phyloP scores from a whole-genome alignment of 2,113 vertebrate species.

The Engraulis encrasicolus region DNA sequence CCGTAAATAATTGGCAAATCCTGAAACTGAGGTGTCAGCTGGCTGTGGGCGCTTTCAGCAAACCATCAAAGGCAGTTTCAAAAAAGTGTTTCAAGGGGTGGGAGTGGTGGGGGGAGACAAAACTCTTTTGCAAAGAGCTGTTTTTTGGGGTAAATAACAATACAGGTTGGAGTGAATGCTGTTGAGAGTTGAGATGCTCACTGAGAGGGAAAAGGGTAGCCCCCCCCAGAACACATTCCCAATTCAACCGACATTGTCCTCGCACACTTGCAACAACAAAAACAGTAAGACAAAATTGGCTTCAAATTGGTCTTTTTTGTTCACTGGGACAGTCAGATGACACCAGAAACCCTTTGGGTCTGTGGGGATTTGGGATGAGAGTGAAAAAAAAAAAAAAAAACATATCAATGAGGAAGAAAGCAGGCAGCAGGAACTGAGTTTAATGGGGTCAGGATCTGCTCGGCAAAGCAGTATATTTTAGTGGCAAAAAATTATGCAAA shows the following conservation, averaged over 20 bases:
- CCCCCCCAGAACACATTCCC: background rate
- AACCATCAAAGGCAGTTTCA: constrained; percentile 26
- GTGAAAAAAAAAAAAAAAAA: too few relatives aligned
- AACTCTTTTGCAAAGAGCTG: background rate
- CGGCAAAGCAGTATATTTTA: background rate
- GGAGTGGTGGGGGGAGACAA: constrained; percentile 19
- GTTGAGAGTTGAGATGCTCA: background rate
- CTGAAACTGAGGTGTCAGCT: constrained; percentile 27
- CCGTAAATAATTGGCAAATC: constrained; percentile 30
- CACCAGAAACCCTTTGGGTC: background rate
- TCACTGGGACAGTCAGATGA: background rate
- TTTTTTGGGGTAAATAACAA: background rate
- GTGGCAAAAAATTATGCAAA: constrained; percentile 13
- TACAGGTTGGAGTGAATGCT: background rate
- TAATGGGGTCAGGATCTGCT: constrained; percentile 2
- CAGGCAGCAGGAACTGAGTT: background rate
- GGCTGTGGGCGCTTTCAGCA: background rate
- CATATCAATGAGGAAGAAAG: too few relatives aligned
- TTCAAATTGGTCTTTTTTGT: background rate
- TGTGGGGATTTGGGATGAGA: too few relatives aligned
- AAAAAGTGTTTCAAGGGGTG: constrained; percentile 21
- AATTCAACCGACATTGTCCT: background rate
- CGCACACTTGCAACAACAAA: too few relatives aligned
- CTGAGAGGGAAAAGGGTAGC: background rate
- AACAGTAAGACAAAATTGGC: background rate